Conservation (phyloP, 53 echinoderm and acorn worm species). For the Antedon mediterranea region DNA sequence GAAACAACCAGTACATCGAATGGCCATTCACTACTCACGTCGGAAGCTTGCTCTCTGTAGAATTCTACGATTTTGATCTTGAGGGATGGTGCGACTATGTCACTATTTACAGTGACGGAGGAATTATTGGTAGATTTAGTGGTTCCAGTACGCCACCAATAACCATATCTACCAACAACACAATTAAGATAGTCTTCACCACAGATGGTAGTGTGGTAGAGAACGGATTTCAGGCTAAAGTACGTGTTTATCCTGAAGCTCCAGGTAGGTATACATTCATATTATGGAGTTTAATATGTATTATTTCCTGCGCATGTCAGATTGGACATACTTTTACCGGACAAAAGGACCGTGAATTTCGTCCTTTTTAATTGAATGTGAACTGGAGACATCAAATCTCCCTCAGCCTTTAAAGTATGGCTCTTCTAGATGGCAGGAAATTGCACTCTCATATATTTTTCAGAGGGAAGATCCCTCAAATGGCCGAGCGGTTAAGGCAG, state of each 20-base stretch:
- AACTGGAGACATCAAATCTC: too few relatives aligned
- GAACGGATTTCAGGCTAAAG: neutral
- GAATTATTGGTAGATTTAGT: neutral
- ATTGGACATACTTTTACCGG: too few relatives aligned
- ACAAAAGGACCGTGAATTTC: too few relatives aligned
- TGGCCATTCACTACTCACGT: neutral
- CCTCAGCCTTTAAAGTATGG: too few relatives aligned
- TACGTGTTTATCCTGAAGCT: neutral
- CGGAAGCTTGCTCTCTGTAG: neutral
- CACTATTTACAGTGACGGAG: neutral
- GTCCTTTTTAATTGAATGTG: too few relatives aligned
- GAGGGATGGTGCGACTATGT: neutral
- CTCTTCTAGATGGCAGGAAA: too few relatives aligned
- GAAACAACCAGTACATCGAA: neutral
- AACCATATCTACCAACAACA: neutral
- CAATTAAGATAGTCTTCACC: neutral
- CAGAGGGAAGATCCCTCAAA: too few relatives aligned
- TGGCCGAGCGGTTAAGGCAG: too few relatives aligned
- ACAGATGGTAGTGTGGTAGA: neutral
- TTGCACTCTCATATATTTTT: too few relatives aligned
- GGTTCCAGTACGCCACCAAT: neutral
- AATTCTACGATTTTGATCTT: neutral
- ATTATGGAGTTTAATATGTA: too few relatives aligned
- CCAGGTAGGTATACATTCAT: too few relatives aligned
- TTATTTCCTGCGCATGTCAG: too few relatives aligned